Percentiles rank a stretch among this genome's conserved stretches.
Conservation (phyloP, 2,113 vertebrate genomes). For the Pterocles burchelli region DNA sequence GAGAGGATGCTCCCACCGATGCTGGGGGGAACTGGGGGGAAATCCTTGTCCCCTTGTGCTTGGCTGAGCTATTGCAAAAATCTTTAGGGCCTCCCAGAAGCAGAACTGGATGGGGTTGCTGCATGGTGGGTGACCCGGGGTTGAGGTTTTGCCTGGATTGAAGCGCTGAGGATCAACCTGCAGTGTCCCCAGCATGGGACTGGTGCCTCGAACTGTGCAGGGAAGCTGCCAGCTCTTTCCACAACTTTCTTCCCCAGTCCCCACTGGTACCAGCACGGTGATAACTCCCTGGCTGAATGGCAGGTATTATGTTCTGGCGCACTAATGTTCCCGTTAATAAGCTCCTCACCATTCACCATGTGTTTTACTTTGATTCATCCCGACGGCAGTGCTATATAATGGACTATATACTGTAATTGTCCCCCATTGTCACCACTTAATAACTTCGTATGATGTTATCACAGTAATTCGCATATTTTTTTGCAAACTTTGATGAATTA, state of each 20-base stretch:
- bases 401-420: conserved; percentile 65
- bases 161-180: rapidly evolving
- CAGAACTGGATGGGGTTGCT: background rate
- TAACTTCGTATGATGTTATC: conserved; percentile 52
- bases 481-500: conserved; percentile 59
- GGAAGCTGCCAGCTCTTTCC: background rate
- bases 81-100: background rate
- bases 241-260: background rate
- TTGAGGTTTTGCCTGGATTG: background rate
- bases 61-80: background rate
- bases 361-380: conserved; percentile 62
- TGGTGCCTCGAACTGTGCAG: background rate
- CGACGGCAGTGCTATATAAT: conserved; percentile 30
- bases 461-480: background rate
- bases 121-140: background rate
- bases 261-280: background rate
- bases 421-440: conserved; percentile 60
- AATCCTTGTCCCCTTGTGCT: background rate
- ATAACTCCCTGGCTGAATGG: conserved; percentile 16
- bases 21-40: background rate
- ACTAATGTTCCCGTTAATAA: conserved; percentile 56
- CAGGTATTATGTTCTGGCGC: conserved; percentile 46
- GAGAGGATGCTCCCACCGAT: background rate
- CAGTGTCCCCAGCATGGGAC: background rate
- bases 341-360: conserved; percentile 38